Conservation (phyloP, 2,113 vertebrate species). For the Agelaius phoeniceus region DNA sequence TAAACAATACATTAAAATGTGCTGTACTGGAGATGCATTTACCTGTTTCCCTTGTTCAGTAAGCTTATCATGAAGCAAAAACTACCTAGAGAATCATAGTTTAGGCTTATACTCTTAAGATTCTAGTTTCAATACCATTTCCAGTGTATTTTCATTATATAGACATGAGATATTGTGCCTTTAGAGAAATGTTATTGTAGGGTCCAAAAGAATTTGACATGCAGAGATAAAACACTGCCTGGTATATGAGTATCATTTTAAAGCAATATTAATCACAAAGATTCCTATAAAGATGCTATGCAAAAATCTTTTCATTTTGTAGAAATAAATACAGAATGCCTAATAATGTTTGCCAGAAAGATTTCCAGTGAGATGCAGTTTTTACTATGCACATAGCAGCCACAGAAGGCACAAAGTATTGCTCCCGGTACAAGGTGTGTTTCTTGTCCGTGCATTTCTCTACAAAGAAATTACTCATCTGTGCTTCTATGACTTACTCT, state of each 20-base stretch:
- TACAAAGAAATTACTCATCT: background rate
- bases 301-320: background rate
- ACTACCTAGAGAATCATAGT: background rate
- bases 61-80: background rate
- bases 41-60: background rate
- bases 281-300: background rate
- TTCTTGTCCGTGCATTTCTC: background rate
- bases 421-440: background rate
- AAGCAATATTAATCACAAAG: background rate
- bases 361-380: background rate
- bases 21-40: background rate
- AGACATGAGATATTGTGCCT: background rate
- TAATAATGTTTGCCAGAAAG: background rate
- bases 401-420: background rate
- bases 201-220: background rate
- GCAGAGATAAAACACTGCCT: background rate
- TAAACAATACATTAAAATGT: background rate
- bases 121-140: background rate
- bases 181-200: background rate
- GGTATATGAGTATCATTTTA: background rate
- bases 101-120: background rate
- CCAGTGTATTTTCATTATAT: background rate
- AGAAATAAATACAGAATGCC: background rate
- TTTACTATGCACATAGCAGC: background rate
- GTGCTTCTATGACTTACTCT: background rate